Evolutionary conservation across 2,797 vertebrate genomes (phyloP).

Genomic region (Paramormyrops hopkinsi): DNA sequence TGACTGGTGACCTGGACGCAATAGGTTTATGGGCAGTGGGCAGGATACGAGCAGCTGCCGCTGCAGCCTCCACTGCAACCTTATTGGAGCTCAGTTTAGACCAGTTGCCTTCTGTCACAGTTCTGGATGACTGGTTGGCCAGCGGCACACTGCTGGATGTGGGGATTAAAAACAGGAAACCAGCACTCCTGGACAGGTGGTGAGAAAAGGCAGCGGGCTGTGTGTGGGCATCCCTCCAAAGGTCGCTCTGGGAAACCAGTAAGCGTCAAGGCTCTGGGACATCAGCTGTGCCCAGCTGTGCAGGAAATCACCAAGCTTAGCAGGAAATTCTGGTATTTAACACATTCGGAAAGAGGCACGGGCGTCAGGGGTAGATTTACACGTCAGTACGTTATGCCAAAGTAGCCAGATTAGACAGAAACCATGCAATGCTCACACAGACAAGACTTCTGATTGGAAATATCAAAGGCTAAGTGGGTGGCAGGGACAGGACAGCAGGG

Average conservation of each 20-base stretch:
- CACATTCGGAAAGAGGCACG: not conserved
- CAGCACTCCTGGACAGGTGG: not conserved
- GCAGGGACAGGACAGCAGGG: not conserved
- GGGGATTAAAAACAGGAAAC: conserved; percentile 8
- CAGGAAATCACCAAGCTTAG: not conserved
- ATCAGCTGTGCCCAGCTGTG: not conserved
- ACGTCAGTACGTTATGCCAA: not conserved
- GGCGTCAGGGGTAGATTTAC: not conserved
- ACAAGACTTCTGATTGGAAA: not conserved
- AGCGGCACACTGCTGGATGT: not conserved
- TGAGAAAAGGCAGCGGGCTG: not conserved
- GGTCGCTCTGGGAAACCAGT: conserved; percentile 18
- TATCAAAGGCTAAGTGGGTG: not conserved
- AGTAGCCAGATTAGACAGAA: not conserved
- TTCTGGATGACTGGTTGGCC: not conserved
- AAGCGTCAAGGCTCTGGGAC: not conserved
- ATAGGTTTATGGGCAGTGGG: not conserved
- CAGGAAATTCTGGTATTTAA: not conserved
- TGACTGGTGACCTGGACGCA: conserved; percentile 12
- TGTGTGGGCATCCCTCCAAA: not conserved
- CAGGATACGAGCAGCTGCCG: not conserved
- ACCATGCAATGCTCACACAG: not conserved
- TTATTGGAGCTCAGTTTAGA: not conserved
- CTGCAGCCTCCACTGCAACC: not conserved
- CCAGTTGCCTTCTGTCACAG: not conserved